These are phyloP conservation scores for Brachypodius melanocephalos DNA, from an alignment of 2,113 vertebrate genomes.

Conservation along the genomic window DNA sequence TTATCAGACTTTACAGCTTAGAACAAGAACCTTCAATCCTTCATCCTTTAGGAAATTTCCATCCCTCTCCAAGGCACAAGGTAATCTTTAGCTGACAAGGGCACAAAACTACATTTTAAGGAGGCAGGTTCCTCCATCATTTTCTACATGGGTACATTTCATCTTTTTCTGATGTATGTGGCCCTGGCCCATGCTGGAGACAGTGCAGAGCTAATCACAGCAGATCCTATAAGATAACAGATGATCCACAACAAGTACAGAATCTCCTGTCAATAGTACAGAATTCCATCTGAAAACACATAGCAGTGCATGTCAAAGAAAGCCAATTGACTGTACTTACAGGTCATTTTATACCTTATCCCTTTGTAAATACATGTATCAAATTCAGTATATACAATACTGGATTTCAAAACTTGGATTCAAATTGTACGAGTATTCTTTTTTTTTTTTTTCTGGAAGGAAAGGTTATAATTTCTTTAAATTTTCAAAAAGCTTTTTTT, in stretches of 20 bases:
- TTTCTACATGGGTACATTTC: neutral
- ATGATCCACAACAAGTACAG: neutral
- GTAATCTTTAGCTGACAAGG: constrained; percentile 4
- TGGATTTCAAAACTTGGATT: neutral
- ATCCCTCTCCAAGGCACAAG: neutral
- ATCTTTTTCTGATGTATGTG: neutral
- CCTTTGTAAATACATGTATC: neutral
- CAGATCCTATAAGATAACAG: neutral
- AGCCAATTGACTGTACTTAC: neutral
- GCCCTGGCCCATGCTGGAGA: neutral
- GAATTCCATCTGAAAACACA: neutral
- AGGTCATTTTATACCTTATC: neutral
- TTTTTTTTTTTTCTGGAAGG: neutral
- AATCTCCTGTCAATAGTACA: neutral
- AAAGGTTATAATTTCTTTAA: neutral
- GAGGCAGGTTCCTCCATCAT: neutral
- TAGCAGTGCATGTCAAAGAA: neutral
- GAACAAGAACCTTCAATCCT: neutral
- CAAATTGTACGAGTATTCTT: neutral
- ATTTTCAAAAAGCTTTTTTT: neutral
- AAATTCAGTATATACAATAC: neutral
- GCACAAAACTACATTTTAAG: neutral
- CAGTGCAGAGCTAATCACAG: neutral
- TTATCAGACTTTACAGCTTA: neutral
- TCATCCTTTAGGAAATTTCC: neutral